These are phyloP conservation scores for Volucella zonaria DNA, from an alignment of 2,888 invertebrate species.

Conservation along the genomic window DNA sequence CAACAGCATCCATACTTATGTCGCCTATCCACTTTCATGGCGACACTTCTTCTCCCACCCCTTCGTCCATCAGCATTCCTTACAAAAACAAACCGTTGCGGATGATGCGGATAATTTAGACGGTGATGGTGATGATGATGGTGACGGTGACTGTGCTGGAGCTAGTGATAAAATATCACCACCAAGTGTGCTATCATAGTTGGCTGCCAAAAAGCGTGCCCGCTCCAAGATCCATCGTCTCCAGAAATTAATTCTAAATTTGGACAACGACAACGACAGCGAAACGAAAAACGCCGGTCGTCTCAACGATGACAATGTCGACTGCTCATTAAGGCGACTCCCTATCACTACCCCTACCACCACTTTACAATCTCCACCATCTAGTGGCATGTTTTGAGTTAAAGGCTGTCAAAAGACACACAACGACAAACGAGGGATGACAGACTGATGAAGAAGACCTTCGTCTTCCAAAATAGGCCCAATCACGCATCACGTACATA, in stretches of 20 bases:
- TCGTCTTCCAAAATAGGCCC: conserved; percentile 27
- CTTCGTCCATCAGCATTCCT: not conserved
- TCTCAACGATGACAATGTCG: conserved; percentile 9
- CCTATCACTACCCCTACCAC: conserved; percentile 19
- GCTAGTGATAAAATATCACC: conserved; percentile 49
- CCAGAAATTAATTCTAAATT: conserved; percentile 65
- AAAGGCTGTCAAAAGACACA: not conserved
- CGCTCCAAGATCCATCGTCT: conserved; percentile 28
- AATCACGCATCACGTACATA: conserved; percentile 19
- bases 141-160: not conserved
- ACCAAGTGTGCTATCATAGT: conserved; percentile 34
- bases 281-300: not conserved
- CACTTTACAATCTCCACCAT: conserved; percentile 21
- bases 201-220: conserved; percentile 44
- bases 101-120: not conserved
- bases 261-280: conserved; percentile 38
- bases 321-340: conserved; percentile 47
- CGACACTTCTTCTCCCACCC: conserved; percentile 1
- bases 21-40: conserved; percentile 30
- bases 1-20: conserved; percentile 10
- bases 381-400: conserved; percentile 28
- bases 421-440: too few species aligned
- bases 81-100: not conserved
- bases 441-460: not conserved
- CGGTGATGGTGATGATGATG: conserved; percentile 3